A percentile compares a stretch with the other conserved stretches of the same genome.
phyloP scores from a whole-genome alignment of 2,888 invertebrate genomes.

The Masnerella sp. region DNA sequence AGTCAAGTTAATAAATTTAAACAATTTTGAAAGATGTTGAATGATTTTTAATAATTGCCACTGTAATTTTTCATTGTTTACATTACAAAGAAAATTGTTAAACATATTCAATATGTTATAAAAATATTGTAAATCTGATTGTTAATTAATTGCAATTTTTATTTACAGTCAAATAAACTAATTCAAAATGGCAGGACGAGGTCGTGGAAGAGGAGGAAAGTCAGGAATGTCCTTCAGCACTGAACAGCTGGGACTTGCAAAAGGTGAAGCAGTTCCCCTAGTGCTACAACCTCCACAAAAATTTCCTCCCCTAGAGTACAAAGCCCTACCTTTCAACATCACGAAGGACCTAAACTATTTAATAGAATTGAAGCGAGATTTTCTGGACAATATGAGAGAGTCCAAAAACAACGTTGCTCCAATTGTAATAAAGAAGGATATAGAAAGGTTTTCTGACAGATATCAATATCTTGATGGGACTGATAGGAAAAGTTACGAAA shows the following conservation, averaged over 20 bases:
- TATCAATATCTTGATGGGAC: slow-evolving; percentile 67
- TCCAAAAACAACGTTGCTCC: slow-evolving; percentile 80
- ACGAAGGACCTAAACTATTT: slow-evolving; percentile 82
- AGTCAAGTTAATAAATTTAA: too few species aligned
- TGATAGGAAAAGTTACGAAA: slow-evolving; percentile 66
- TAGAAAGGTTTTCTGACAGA: slow-evolving; percentile 74
- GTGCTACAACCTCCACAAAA: slow-evolving; percentile 76
- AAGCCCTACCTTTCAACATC: slow-evolving; percentile 75
- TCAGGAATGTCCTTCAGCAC: slow-evolving; percentile 72
- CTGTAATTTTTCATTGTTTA: too few species aligned
- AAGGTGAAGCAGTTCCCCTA: slow-evolving; percentile 74
- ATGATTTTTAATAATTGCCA: too few species aligned
- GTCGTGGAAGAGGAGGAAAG: slow-evolving; percentile 74
- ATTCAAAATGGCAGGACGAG: slow-evolving; percentile 73
- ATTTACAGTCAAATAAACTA: background rate
- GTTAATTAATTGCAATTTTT: too few species aligned
- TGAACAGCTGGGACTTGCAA: slow-evolving; percentile 74
- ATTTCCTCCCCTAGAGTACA: slow-evolving; percentile 78
- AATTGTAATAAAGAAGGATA: slow-evolving; percentile 70
- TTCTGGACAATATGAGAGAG: slow-evolving; percentile 84
- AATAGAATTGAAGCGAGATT: slow-evolving; percentile 85
- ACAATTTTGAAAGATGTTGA: too few species aligned
- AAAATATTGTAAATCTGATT: too few species aligned
- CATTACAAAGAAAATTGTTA: too few species aligned
- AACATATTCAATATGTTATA: too few species aligned